Evolutionary conservation across 2,888 invertebrate species (phyloP), one percentile per base, ranked within the genome.

Genomic region (Argyresthia goedartella): DNA sequence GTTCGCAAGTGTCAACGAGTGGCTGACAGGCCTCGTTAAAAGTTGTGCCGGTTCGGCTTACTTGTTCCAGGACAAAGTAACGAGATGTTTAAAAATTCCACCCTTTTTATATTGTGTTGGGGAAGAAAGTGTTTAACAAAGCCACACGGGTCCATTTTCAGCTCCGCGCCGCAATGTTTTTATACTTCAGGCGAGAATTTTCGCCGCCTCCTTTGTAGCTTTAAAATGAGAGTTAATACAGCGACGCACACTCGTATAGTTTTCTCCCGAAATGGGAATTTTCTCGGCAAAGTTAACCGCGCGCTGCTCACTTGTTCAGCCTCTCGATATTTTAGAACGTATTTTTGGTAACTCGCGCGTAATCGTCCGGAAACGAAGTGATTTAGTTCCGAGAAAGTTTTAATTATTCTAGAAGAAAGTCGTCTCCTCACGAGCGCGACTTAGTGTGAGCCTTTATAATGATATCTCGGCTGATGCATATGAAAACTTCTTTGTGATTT

Each of bases 1-100:
- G 66, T 72, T 69, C 59, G 56, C 59, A 60, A 63, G 64, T 65
- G 61, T 59, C 60, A 60, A 60, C 60, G 47, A 54, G 15, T 51
- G 55, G 47, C 39, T 41, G 49, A 50, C 56, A 54, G 55, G 57
- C 45, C 61, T 66, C 63, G 63, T 67, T 65, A 64, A 63, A 70
- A 71, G 62, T 70, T 68, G 52, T 42, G 52, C 50, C 44, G 50
- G 44, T 34, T 44, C 43, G 44, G 33, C 9, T 43, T 43, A 14
- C 36, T 36, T 49, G 36, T 15, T 49, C 33, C 33, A 8, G 16
- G 50, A 11, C 36, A 25, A 25, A 49, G 35, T 15, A 48, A 48
- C 48, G 35, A 36, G 48, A 36, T 35, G 48, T 35, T 44, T 48
- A 33, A 46, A 45, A 46, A 48, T 35, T 36, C 48, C 48, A 48